phyloP scores from a whole-genome alignment of 2,113 vertebrate species.

The Pandion haliaetus region DNA sequence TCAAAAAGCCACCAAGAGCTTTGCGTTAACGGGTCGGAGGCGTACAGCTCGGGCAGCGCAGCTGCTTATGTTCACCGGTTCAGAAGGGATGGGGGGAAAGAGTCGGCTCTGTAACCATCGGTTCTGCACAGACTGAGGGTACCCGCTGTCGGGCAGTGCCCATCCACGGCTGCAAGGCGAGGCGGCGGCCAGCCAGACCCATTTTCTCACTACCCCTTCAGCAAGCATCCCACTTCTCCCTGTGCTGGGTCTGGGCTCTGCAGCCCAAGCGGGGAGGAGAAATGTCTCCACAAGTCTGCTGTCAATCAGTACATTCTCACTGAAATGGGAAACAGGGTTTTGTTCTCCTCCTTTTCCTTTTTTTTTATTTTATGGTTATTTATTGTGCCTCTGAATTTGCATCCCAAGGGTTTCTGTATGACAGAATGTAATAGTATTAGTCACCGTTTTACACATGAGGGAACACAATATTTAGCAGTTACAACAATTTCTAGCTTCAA shows the following conservation, averaged over 20 bases:
- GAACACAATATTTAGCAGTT: conserved; percentile 50
- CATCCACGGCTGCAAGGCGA: neutral
- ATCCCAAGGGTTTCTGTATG: conserved; percentile 19
- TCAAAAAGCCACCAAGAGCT: neutral
- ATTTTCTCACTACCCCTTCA: neutral
- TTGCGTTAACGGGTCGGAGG: neutral
- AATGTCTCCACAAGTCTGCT: neutral
- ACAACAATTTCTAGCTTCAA: conserved; percentile 17
- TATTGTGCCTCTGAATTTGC: conserved; percentile 19
- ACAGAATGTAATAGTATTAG: conserved; percentile 48
- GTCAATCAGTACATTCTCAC: neutral
- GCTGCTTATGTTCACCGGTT: neutral
- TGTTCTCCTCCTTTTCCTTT: neutral
- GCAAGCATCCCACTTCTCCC: neutral
- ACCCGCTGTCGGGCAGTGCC: neutral
- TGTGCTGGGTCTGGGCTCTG: neutral
- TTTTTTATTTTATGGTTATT: neutral
- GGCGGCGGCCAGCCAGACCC: neutral
- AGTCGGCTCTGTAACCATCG: fast-evolving
- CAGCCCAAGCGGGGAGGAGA: neutral
- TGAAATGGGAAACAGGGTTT: neutral
- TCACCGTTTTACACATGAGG: conserved; percentile 22
- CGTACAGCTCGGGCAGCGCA: fast-evolving
- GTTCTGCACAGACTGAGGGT: neutral
- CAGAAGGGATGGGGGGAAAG: neutral